phyloP scores from a whole-genome alignment of 1,140 invertebrate genomes.

The Gyrodactylus salaris region DNA sequence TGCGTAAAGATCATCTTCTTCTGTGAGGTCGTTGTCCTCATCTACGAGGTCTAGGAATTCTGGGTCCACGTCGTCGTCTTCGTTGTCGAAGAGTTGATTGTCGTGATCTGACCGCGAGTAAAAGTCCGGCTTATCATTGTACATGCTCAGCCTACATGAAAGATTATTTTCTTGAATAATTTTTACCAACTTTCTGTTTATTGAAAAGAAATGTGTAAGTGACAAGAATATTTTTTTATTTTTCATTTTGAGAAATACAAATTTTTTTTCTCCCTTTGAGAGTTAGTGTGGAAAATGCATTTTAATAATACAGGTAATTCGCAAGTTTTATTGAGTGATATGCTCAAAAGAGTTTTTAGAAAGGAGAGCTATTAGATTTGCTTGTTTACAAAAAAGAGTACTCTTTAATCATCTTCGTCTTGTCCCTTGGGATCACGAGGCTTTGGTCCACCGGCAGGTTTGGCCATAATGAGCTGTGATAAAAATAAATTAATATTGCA shows the following conservation, averaged over 20 bases:
- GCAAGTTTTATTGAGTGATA: too few relatives aligned
- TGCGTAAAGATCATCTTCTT: slow-evolving; percentile 1
- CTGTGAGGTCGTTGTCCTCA: neutral
- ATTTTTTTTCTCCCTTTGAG: too few relatives aligned
- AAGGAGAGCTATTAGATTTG: neutral
- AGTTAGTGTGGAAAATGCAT: too few relatives aligned
- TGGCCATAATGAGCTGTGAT: slow-evolving; percentile 76
- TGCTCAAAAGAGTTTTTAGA: neutral
- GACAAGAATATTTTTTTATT: neutral
- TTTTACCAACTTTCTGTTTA: too few relatives aligned
- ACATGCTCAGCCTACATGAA: neutral
- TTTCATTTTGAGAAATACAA: neutral
- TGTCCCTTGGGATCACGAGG: slow-evolving; percentile 21
- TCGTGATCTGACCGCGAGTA: neutral
- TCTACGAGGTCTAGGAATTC: neutral
- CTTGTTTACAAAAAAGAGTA: neutral
- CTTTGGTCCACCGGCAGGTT: slow-evolving; percentile 71
- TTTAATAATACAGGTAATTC: too few relatives aligned
- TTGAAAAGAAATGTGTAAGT: neutral
- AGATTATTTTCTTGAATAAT: too few relatives aligned
- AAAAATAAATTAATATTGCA: neutral
- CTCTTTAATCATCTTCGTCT: slow-evolving; percentile 3
- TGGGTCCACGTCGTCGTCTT: neutral
- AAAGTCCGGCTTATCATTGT: neutral
- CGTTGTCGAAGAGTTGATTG: neutral